These are phyloP conservation scores for Ursus arctos DNA, from an alignment of 2,113 vertebrate species.

Conservation along the genomic window DNA sequence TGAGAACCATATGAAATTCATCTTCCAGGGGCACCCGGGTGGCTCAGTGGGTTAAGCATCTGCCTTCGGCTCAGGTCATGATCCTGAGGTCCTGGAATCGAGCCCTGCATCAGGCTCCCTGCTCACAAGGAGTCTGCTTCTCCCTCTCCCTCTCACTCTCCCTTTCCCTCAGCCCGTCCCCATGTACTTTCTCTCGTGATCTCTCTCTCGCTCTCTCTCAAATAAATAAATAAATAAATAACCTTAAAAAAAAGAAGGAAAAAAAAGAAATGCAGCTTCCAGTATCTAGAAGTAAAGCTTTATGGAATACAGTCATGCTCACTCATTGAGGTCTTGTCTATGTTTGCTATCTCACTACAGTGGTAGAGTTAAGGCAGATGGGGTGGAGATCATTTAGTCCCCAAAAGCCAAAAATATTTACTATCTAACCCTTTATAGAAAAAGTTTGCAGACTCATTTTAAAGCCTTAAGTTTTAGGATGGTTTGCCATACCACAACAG, in stretches of 20 bases:
- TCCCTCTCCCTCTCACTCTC: neutral
- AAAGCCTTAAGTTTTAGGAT: neutral
- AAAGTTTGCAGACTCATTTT: neutral
- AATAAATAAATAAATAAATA: neutral
- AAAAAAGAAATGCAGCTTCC: neutral
- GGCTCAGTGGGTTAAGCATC: neutral
- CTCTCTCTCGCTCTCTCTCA: neutral
- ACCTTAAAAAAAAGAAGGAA: neutral
- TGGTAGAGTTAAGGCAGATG: neutral
- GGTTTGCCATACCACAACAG: neutral
- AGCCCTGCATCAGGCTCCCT: neutral
- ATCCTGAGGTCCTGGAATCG: neutral
- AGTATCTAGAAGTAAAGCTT: neutral
- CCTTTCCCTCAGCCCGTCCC: neutral
- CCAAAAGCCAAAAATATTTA: slow-evolving; percentile 5
- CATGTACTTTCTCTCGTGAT: neutral
- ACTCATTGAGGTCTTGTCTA: neutral
- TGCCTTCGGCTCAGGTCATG: neutral
- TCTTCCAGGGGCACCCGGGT: neutral
- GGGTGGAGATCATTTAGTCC: neutral
- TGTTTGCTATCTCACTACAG: neutral
- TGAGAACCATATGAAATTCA: neutral
- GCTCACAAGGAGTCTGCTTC: neutral
- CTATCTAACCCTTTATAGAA: neutral
- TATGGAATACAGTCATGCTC: neutral